These are phyloP conservation scores for Dinothrombium tinctorium DNA, from an alignment of 1,140 invertebrate genomes.

Conservation along the genomic window DNA sequence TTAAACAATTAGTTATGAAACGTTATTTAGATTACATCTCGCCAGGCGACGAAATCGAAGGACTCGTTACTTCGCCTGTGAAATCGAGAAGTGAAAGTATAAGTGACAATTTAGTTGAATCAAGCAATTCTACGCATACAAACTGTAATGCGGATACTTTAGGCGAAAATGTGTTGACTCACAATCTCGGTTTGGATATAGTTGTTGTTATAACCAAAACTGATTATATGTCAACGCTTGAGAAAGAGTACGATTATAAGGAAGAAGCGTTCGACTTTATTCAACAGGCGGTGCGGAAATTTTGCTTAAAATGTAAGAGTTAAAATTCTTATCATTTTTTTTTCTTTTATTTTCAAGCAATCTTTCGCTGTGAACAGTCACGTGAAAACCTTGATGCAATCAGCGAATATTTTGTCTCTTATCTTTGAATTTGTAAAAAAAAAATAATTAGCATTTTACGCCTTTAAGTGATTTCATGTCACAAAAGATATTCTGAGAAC, in stretches of 20 bases:
- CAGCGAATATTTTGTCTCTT: too few species aligned
- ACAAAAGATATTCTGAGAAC: too few species aligned
- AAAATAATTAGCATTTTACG: too few species aligned
- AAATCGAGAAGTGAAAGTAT: constrained; percentile 7
- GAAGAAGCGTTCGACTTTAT: constrained; percentile 99
- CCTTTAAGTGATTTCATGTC: too few species aligned
- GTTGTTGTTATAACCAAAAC: constrained; percentile 95
- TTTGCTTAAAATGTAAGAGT: constrained; percentile 59
- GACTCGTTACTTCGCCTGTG: constrained; percentile 4
- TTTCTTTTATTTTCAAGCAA: too few species aligned
- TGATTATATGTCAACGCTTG: constrained; percentile 84
- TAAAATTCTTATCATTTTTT: not conserved
- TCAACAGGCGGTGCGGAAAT: constrained; percentile 88
- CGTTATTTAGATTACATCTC: constrained; percentile 50
- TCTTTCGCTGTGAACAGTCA: too few species aligned
- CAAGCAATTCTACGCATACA: not conserved
- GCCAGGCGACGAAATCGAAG: constrained; percentile 13
- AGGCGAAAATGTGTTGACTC: constrained; percentile 60
- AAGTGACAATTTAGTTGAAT: not conserved
- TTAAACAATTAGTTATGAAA: constrained; percentile 23
- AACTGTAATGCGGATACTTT: constrained; percentile 29
- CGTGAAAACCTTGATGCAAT: too few species aligned
- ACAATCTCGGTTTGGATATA: constrained; percentile 84
- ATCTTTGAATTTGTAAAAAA: too few species aligned
- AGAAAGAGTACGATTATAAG: constrained; percentile 68